These are phyloP conservation scores for Drosophila ohnishii DNA, from an alignment of 1,140 invertebrate species.

Conservation along the genomic window DNA sequence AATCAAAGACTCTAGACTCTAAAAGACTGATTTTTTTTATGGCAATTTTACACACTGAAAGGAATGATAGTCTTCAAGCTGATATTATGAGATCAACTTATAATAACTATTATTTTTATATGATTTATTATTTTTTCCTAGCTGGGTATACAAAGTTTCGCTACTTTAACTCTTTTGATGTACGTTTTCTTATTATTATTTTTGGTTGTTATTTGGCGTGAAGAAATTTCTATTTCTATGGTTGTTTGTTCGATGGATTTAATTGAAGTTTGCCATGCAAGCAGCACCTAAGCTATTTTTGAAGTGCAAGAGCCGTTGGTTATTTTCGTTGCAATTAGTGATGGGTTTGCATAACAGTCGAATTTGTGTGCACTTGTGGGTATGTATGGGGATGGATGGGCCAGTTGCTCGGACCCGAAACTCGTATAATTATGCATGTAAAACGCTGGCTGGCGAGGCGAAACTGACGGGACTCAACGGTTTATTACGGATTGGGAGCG, in stretches of 20 bases:
- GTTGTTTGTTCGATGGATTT: constrained; percentile 60
- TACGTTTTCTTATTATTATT: constrained; percentile 19
- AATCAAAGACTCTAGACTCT: constrained; percentile 7
- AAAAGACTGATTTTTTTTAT: background rate
- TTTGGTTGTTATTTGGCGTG: constrained; percentile 27
- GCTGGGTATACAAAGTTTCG: constrained; percentile 6
- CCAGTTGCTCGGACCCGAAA: constrained; percentile 4
- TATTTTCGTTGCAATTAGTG: constrained; percentile 57
- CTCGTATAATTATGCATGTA: constrained; percentile 48
- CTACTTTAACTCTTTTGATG: background rate
- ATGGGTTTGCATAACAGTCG: constrained; percentile 64
- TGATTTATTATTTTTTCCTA: constrained; percentile 17
- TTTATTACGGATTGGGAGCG: constrained; percentile 61
- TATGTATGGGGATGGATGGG: constrained; percentile 18
- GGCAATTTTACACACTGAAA: background rate
- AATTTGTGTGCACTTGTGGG: constrained; percentile 12
- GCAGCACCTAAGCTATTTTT: constrained; percentile 23
- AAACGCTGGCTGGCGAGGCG: constrained; percentile 31
- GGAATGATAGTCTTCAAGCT: background rate
- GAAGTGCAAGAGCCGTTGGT: constrained; percentile 47
- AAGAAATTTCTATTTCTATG: constrained; percentile 54
- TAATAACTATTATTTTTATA: constrained; percentile 11
- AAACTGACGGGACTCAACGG: constrained; percentile 36
- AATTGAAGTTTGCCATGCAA: constrained; percentile 43
- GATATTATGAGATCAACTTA: constrained; percentile 4